phyloP scores from a whole-genome alignment of 2,113 vertebrate genomes.

The Laterallus jamaicensis region DNA sequence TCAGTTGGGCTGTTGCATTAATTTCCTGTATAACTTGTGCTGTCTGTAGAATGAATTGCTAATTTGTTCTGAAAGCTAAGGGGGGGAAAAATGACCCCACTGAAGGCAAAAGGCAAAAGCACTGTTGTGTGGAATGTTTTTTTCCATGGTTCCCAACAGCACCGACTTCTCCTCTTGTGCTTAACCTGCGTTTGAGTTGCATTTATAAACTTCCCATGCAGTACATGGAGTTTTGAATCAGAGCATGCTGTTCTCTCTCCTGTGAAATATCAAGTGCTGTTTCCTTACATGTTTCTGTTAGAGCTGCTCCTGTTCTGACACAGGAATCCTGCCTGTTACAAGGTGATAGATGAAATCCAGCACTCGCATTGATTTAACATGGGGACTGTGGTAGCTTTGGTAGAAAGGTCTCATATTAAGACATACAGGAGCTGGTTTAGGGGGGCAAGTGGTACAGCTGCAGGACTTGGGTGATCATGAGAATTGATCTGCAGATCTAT shows the following conservation, averaged over 20 bases:
- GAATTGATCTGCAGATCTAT: not conserved
- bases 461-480: not conserved
- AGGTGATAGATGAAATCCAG: not conserved
- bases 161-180: not conserved
- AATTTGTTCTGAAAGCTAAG: not conserved
- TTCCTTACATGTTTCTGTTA: not conserved
- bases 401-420: not conserved
- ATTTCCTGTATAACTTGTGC: not conserved
- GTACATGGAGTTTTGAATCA: not conserved
- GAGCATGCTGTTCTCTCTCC: not conserved
- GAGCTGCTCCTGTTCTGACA: not conserved
- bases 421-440: not conserved
- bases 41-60: not conserved
- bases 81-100: not conserved
- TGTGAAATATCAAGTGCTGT: conserved; percentile 16
- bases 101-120: not conserved
- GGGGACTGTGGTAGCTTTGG: not conserved
- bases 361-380: not conserved
- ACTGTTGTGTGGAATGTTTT: not conserved
- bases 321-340: not conserved
- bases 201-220: not conserved
- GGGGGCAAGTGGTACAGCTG: not conserved
- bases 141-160: accelerated
- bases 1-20: not conserved
- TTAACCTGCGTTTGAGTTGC: not conserved